These are phyloP conservation scores for Helarctos malayanus DNA, from an alignment of 2,797 vertebrate species.

Conservation along the genomic window DNA sequence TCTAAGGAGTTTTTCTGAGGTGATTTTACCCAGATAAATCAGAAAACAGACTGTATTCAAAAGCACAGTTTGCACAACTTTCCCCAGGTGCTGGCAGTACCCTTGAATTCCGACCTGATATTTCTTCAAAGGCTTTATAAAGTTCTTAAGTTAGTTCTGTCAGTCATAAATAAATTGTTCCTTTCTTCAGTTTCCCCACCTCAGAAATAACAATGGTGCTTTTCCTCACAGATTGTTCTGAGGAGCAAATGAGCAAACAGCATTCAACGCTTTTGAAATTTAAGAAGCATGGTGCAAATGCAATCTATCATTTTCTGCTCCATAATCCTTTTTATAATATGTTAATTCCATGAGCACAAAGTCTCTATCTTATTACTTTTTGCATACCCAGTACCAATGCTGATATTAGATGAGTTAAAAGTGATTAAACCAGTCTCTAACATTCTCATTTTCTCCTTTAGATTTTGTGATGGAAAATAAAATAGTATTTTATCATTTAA, in stretches of 20 bases:
- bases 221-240: background rate
- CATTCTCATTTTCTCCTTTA: background rate
- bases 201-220: background rate
- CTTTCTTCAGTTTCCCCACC: background rate
- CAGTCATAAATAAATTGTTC: background rate
- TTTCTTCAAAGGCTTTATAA: background rate
- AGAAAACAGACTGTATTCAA: constrained; percentile 33
- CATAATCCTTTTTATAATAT: background rate
- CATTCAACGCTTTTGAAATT: background rate
- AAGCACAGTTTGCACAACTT: constrained; percentile 7
- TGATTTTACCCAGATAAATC: background rate
- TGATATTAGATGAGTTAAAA: background rate
- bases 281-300: background rate
- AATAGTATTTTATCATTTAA: background rate
- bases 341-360: background rate
- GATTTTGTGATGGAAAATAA: background rate
- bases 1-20: background rate
- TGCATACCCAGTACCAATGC: background rate
- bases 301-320: background rate
- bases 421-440: background rate
- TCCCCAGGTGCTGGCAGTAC: background rate
- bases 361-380: background rate
- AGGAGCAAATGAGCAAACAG: background rate
- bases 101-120: background rate
- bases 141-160: background rate